Base-by-base conservation (phyloP, 1,140 invertebrate species). In the Danaus plexippus region DNA sequence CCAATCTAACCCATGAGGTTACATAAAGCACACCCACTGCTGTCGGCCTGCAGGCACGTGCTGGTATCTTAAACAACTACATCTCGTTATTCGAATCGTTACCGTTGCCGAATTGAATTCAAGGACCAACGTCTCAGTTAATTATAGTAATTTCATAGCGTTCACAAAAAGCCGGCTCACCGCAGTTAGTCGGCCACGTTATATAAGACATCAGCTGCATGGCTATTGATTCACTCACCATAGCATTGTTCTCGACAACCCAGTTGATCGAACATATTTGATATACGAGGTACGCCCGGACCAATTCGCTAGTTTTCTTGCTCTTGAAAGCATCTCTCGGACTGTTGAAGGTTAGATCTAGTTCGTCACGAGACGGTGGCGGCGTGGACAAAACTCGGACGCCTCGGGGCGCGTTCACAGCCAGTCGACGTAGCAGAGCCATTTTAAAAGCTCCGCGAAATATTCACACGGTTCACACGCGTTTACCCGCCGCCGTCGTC, bases 211-310 rank as follows among this genome's bases (percentile, higher is more conserved):
- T 63, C 64, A 69, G 60, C 61, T 66, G 63, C 62, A 61, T 44
- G 10, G 46, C 15, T 47, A 71, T 72, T 69, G 61, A 73, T 71
- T 70, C 44, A 85, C 89, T 91, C 89, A 98, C 97, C 93, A 94
- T 92, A 89, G 94, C 94, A 79, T 99, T 99, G 88, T 99, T 93
- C 73, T 98, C 94, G 50, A 99, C 98, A 54, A 99, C 87, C 74
- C 92, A 94, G 66, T 95, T 92, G 75, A 95, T 90, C 43, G 95
- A 94, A 87, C 97, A 99, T 75, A 99, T 88, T 77, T 94, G 93
- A 84, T 99, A 97, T 46, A 99, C 97, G 67, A 98, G 69, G 72
- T 97, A 94, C 13, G 96, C 97, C 58, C 98, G 89, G 9, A 98
- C 68, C 47, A 99, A 90, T 88, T 99, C 97, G 87, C 89, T 92